Evolutionary conservation across 2,888 invertebrate genomes (phyloP).

Genomic region (Cylloceria caligata): DNA sequence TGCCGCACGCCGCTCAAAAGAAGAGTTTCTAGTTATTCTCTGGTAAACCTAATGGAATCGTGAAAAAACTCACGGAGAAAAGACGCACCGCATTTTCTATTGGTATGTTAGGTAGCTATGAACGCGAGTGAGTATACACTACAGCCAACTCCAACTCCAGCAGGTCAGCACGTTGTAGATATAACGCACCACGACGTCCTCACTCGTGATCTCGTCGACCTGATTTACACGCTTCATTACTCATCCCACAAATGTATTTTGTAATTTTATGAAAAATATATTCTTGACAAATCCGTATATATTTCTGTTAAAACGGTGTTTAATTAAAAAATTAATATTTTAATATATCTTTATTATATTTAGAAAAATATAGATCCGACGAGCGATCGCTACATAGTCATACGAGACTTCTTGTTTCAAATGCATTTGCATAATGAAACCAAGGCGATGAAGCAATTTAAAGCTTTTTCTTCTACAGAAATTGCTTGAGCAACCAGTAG

Average conservation of each 20-base stretch:
- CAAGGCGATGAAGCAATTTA: background rate
- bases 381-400: background rate
- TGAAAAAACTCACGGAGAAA: conserved; percentile 63
- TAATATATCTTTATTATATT: background rate
- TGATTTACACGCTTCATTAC: conserved; percentile 40
- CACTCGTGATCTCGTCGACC: conserved; percentile 53
- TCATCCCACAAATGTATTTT: too few relatives aligned
- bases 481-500: background rate
- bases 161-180: background rate
- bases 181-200: background rate
- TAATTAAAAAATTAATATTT: too few relatives aligned
- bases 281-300: too few relatives aligned
- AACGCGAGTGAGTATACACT: background rate
- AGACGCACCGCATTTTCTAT: conserved; percentile 66
- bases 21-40: conserved; percentile 70
- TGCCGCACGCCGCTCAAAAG: conserved; percentile 38
- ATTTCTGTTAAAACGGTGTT: too few relatives aligned
- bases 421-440: conserved; percentile 4
- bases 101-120: background rate
- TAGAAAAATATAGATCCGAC: too few relatives aligned
- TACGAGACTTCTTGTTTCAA: background rate
- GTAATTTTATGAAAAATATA: too few relatives aligned
- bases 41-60: conserved; percentile 67
- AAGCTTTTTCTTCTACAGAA: background rate
- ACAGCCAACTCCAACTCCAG: conserved; percentile 13